Evolutionary conservation across 2,888 invertebrate species (phyloP).

Genomic region (Congeria kusceri): DNA sequence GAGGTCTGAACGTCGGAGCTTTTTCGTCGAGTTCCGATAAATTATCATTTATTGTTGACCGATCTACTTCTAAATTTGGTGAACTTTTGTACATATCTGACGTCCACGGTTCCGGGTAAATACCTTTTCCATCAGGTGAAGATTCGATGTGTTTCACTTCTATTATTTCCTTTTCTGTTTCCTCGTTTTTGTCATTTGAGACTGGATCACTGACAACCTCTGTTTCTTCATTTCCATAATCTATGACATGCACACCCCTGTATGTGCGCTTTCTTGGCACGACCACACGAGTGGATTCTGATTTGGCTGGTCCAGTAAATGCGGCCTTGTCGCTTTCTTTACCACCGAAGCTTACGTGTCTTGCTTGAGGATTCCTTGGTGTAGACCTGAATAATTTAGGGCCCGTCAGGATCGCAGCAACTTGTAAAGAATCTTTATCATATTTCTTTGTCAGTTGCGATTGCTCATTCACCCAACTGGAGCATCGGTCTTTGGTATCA

Average conservation of each 20-base stretch:
- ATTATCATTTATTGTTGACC: slow-evolving; percentile 53
- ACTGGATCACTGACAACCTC: neutral
- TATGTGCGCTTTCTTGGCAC: slow-evolving; percentile 23
- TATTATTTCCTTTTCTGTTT: neutral
- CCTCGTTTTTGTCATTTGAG: no score
- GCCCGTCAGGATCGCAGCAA: slow-evolving; percentile 53
- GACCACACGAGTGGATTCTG: neutral
- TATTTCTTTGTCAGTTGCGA: slow-evolving; percentile 3
- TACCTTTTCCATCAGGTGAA: neutral
- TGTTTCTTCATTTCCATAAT: slow-evolving; percentile 19
- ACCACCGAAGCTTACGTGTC: slow-evolving; percentile 32
- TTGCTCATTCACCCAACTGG: slow-evolving; percentile 46
- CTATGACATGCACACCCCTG: slow-evolving; percentile 24
- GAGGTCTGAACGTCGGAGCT: slow-evolving; percentile 13
- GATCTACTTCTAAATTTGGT: slow-evolving; percentile 28
- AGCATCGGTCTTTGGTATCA: slow-evolving; percentile 41
- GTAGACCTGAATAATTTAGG: slow-evolving; percentile 55
- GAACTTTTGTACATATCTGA: slow-evolving; percentile 44
- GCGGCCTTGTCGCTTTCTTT: neutral
- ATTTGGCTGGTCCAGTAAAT: neutral
- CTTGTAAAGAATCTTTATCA: slow-evolving; percentile 20
- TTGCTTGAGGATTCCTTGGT: slow-evolving; percentile 7
- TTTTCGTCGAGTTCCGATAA: slow-evolving; percentile 49
- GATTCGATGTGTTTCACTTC: neutral
- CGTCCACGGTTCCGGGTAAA: slow-evolving; percentile 41